Percentiles rank a stretch among this genome's conserved stretches.
Conservation (phyloP, 1,140 invertebrate species). For the Phthorimaea operculella region DNA sequence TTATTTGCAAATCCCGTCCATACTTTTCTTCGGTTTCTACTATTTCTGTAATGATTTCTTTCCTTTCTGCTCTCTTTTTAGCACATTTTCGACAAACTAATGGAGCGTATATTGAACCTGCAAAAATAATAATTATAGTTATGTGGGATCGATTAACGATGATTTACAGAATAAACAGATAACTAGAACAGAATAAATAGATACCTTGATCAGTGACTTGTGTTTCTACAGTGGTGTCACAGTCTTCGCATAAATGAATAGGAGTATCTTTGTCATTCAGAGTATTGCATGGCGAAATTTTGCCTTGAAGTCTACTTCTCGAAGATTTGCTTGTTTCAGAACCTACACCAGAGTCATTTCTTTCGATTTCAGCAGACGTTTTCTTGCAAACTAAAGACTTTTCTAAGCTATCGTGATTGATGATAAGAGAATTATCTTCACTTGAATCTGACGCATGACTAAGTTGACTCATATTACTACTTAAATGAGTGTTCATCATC, state of each 20-base stretch:
- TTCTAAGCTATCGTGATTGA: constrained; percentile 68
- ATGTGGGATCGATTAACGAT: too few relatives aligned
- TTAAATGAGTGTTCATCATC: constrained; percentile 67
- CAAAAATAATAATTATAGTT: constrained; percentile 10
- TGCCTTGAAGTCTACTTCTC: constrained; percentile 75
- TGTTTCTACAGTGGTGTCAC: constrained; percentile 77
- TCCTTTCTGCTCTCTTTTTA: constrained; percentile 87
- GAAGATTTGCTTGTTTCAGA: constrained; percentile 92
- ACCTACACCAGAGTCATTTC: constrained; percentile 93
- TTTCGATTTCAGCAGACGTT: constrained; percentile 77
- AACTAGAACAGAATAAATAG: constrained; percentile 1
- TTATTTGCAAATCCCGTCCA: constrained; percentile 89
- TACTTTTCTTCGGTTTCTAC: constrained; percentile 97
- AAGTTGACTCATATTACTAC: constrained; percentile 69
- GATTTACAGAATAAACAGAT: too few relatives aligned
- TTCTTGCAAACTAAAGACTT: constrained; percentile 67
- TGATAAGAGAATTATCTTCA: constrained; percentile 74
- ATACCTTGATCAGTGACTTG: constrained; percentile 74
- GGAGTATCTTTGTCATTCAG: constrained; percentile 58
- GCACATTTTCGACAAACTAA: constrained; percentile 88
- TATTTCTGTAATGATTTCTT: constrained; percentile 95
- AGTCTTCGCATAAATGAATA: constrained; percentile 79
- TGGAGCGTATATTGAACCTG: constrained; percentile 78
- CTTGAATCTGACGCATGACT: constrained; percentile 75
- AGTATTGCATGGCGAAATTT: constrained; percentile 56